Conservation (phyloP, 2,888 invertebrate species). For the Didymodactylos carnosus region DNA sequence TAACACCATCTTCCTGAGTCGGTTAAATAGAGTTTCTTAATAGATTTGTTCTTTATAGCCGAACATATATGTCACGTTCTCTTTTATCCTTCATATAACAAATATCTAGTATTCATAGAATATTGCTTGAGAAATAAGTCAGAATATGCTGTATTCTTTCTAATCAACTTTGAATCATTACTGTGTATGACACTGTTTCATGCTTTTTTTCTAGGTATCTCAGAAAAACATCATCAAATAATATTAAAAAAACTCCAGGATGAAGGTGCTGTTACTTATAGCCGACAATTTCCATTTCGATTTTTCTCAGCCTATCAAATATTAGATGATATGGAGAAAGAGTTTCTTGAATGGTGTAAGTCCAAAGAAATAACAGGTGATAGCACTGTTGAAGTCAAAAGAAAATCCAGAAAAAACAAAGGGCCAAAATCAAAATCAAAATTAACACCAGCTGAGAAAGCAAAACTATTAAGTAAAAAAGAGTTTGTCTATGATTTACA, state of each 20-base stretch:
- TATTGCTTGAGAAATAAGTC: no score
- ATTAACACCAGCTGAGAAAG: background rate
- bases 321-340: slow-evolving; percentile 25
- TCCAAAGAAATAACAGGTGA: background rate
- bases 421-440: background rate
- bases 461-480: slow-evolving; percentile 22
- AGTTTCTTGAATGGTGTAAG: slow-evolving; percentile 20
- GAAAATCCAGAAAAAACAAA: background rate
- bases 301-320: slow-evolving; percentile 36
- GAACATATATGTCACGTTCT: no score
- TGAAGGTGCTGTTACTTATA: slow-evolving; percentile 31
- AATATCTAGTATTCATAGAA: no score
- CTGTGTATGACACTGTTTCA: no score
- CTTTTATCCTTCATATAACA: no score
- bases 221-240: slow-evolving; percentile 30
- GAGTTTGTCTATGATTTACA: slow-evolving; percentile 18
- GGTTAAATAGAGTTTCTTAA: no score
- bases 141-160: no score
- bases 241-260: slow-evolving; percentile 31
- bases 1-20: no score
- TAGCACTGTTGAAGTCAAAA: background rate
- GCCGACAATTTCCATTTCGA: slow-evolving; percentile 36
- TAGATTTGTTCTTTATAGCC: no score
- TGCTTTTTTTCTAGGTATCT: slow-evolving; percentile 24
- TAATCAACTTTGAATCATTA: no score